Base-by-base conservation (phyloP, 1,140 invertebrate species). In the Acromyrmex heyeri region DNA sequence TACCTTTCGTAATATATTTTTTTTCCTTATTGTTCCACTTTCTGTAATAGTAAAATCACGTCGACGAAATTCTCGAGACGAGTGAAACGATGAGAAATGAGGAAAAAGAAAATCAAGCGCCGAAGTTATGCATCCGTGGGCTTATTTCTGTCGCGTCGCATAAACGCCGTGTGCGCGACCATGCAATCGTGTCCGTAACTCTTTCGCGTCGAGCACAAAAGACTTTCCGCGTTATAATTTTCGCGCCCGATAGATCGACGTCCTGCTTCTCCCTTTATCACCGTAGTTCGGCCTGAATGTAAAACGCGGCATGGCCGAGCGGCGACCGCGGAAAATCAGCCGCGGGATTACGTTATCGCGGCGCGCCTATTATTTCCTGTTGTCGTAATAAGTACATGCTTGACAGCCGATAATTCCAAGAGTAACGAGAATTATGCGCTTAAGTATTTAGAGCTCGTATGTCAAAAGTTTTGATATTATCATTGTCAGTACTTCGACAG, bases 281-380 rank as follows among this genome's bases (percentile, higher is more conserved):
- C 24, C 18, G 62, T 4, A 67, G 53, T 61, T 48, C 38, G 79
- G 55, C 69, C 67, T 83, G 55, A 73, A 83, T 50, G 55, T 7
- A 62, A 83, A 73, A 48, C 27, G 55, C 50, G 50, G 6, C 44
- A 30, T 14, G 16, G 16, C 16, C 27, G 27, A n/a, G 62, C 62
- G 30, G 18, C 0, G n/a, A 16, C 61, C 5, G 27, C 30, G 50
- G 24, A 5, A 16, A 18, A 34, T 30, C 21, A 21, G 27, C 69
- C 24, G 64, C 72, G 57, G 57, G 27, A 73, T 48, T 34, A 70
- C 76, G 77, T 81, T 92, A 92, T 92, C 90, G 76, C 24, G 88
- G 44, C 86, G 82, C 89, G 88, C 88, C 87, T 88, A 82, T 24
- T 72, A 64, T 88, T 92, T 92, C 89, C 87, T 90, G 87, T 88